A percentile compares a stretch with the other conserved stretches of the same genome.
Evolutionary conservation across 2,888 invertebrate genomes (phyloP).

Genomic region (Parasteatoda lunata): DNA sequence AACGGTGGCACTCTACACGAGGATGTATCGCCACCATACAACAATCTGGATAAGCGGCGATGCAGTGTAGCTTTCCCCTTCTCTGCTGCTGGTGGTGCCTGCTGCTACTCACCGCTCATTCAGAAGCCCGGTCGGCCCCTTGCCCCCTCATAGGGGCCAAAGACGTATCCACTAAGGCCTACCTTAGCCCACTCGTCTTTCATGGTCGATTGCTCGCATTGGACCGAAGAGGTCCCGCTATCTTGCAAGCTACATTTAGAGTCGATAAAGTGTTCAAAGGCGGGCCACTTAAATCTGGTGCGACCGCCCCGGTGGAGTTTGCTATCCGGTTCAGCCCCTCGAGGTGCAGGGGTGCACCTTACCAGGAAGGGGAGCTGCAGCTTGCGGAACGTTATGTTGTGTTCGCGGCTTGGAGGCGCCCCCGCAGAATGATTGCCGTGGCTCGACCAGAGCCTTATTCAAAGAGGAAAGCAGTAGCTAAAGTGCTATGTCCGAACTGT

Average conservation of each 20-base stretch:
- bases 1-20: constrained; percentile 15
- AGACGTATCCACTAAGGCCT: constrained; percentile 52
- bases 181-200: constrained; percentile 46
- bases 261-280: constrained; percentile 41
- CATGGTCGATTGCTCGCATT: constrained; percentile 37
- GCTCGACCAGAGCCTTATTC: constrained; percentile 49
- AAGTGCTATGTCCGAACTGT: constrained; percentile 58
- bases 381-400: constrained; percentile 38
- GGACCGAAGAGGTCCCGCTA: constrained; percentile 29
- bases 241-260: constrained; percentile 31
- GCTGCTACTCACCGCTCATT: constrained; percentile 20
- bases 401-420: constrained; percentile 49
- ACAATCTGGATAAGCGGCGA: constrained; percentile 42
- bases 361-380: constrained; percentile 2
- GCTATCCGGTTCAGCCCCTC: constrained; percentile 16
- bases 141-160: constrained; percentile 24
- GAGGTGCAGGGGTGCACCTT: constrained; percentile 40
- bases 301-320: constrained; percentile 32
- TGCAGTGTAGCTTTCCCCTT: constrained; percentile 31
- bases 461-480: constrained; percentile 48
- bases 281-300: neutral
- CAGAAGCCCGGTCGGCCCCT: neutral
- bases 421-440: constrained; percentile 52
- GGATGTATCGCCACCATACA: constrained; percentile 42
- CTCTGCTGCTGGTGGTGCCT: constrained; percentile 19